A percentile compares a stretch with the other conserved stretches of the same genome.
Conservation (phyloP, 1,140 invertebrate genomes). For the Dreissena rostriformis region DNA sequence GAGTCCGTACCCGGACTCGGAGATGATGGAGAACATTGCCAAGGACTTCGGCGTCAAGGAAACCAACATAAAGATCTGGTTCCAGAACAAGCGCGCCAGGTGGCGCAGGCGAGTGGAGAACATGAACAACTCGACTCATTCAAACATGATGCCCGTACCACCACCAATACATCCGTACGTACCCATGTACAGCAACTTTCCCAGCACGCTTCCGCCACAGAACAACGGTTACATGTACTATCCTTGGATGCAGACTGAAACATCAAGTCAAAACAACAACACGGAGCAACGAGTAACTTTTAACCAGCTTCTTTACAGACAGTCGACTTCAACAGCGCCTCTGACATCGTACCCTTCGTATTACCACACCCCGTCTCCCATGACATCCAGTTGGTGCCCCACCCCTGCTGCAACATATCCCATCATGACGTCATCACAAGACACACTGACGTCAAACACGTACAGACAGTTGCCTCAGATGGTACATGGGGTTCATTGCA, state of each 20-base stretch:
- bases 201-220: neutral
- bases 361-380: neutral
- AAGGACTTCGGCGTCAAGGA: constrained; percentile 66
- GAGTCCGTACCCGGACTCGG: constrained; percentile 69
- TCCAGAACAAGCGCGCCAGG: constrained; percentile 62
- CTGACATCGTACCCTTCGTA: neutral
- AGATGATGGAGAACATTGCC: constrained; percentile 67
- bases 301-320: neutral
- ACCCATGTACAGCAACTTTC: constrained; percentile 12
- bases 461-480: neutral
- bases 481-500: no score
- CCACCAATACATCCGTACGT: constrained; percentile 6
- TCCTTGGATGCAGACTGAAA: constrained; percentile 16
- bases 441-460: neutral
- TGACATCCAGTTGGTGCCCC: neutral
- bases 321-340: neutral
- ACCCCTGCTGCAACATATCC: constrained; percentile 8
- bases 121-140: constrained; percentile 18
- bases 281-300: neutral
- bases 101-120: constrained; percentile 51
- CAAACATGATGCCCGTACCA: neutral
- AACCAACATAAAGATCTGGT: constrained; percentile 67
- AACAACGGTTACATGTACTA: neutral
- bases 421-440: neutral
- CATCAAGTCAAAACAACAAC: constrained; percentile 1